phyloP scores from a whole-genome alignment of 2,113 vertebrate genomes.

The Puntigrus tetrazona region DNA sequence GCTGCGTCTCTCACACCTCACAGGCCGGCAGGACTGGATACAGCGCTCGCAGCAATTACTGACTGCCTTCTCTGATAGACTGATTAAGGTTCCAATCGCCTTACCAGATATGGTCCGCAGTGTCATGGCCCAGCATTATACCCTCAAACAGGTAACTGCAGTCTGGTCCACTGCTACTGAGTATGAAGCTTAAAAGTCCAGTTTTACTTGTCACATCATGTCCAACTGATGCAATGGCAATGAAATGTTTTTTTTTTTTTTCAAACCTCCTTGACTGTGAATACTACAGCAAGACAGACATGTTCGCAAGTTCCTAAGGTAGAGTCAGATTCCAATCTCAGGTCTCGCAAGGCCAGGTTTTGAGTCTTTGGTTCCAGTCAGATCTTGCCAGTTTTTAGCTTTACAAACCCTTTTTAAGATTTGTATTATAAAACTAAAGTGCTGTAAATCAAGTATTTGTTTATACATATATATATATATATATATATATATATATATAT shows the following conservation, averaged over 20 bases:
- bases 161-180: neutral
- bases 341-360: neutral
- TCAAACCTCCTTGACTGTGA: neutral
- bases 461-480: too few species aligned
- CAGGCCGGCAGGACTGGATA: conserved; percentile 80
- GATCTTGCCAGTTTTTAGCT: neutral
- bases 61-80: conserved; percentile 84
- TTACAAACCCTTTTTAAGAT: neutral
- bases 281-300: neutral
- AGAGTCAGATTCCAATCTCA: neutral
- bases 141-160: conserved; percentile 83
- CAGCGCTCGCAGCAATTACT: conserved; percentile 80
- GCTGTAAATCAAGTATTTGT: too few species aligned
- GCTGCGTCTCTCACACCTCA: conserved; percentile 84
- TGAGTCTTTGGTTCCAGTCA: neutral
- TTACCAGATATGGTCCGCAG: conserved; percentile 88
- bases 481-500: too few species aligned
- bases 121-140: conserved; percentile 80
- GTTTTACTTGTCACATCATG: conserved; percentile 10
- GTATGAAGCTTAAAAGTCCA: neutral
- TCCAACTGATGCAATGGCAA: neutral
- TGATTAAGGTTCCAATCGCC: conserved; percentile 81
- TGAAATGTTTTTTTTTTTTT: neutral
- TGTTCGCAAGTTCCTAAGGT: neutral
- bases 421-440: too few species aligned